Conservation (phyloP, 2,888 invertebrate genomes). For the Melinopterus prodromus region DNA sequence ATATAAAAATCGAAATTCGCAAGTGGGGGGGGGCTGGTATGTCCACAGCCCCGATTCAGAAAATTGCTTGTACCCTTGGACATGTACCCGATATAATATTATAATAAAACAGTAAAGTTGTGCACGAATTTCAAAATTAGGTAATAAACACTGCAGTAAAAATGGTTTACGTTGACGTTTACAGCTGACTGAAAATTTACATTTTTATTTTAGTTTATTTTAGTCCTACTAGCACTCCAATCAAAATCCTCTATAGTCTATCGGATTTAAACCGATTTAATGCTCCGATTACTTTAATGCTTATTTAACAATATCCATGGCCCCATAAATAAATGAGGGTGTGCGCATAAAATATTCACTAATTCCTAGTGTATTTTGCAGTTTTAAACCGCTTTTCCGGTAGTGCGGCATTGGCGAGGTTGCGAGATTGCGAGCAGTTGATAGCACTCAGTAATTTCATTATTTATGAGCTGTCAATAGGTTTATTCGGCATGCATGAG, state of each 20-base stretch:
- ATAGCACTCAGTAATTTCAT: constrained; percentile 57
- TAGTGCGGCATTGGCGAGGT: constrained; percentile 35
- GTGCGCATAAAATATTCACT: constrained; percentile 20
- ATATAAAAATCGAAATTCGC: too few species aligned
- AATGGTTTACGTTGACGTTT: too few species aligned
- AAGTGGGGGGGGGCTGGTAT: too few species aligned
- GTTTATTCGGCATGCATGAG: constrained; percentile 53
- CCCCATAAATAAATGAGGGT: constrained; percentile 15
- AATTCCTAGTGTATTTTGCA: constrained; percentile 20
- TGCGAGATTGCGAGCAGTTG: constrained; percentile 43
- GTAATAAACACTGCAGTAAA: too few species aligned
- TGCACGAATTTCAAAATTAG: too few species aligned
- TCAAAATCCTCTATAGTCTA: not conserved
- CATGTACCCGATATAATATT: too few species aligned
- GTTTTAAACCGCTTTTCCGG: constrained; percentile 23
- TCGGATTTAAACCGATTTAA: not conserved
- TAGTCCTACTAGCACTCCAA: not conserved
- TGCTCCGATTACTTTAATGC: not conserved
- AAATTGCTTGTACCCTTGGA: too few species aligned
- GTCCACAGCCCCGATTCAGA: too few species aligned
- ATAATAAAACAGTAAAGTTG: too few species aligned
- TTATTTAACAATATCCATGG: not conserved
- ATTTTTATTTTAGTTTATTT: not conserved
- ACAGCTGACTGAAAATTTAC: not conserved
- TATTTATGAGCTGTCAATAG: constrained; percentile 58